Conservation (phyloP, 2,888 invertebrate species). For the Stenchaetothrips biformis region DNA sequence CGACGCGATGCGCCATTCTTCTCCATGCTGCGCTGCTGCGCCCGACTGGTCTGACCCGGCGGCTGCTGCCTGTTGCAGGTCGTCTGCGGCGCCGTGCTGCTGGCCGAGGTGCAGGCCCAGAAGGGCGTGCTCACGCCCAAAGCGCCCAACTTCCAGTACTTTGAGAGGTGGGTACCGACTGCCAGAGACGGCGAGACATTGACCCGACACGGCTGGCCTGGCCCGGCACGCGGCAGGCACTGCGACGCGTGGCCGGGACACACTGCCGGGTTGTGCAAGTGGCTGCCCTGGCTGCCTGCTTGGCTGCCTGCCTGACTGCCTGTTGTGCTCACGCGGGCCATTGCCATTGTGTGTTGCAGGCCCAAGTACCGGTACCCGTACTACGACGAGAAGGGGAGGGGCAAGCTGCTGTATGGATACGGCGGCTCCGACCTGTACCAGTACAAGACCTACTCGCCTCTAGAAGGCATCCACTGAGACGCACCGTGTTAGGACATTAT, state of each 20-base stretch:
- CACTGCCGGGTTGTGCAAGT: not conserved
- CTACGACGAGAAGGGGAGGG: conserved; percentile 80
- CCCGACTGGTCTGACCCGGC: not conserved
- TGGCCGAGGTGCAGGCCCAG: not conserved
- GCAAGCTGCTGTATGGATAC: conserved; percentile 80
- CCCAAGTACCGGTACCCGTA: conserved; percentile 88
- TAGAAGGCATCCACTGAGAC: conserved; percentile 76
- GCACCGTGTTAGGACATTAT: conserved; percentile 10
- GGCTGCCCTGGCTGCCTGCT: not conserved
- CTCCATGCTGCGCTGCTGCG: not conserved
- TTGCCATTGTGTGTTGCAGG: conserved; percentile 50
- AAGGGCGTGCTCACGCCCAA: conserved; percentile 49
- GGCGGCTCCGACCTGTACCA: conserved; percentile 80
- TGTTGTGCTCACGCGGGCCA: no score
- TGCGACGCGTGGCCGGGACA: not conserved
- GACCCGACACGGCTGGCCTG: not conserved
- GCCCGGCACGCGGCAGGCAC: not conserved
- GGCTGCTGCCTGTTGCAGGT: not conserved
- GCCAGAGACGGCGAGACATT: no score
- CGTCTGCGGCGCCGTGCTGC: not conserved
- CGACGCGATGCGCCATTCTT: not conserved
- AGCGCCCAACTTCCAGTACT: conserved; percentile 85
- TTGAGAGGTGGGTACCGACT: conserved; percentile 62
- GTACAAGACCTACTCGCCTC: conserved; percentile 78
- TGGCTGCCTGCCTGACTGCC: no score